Percentiles rank a stretch among this genome's conserved stretches.
Evolutionary conservation across 2,797 vertebrate genomes (phyloP).

Genomic region (Parambassis ranga): DNA sequence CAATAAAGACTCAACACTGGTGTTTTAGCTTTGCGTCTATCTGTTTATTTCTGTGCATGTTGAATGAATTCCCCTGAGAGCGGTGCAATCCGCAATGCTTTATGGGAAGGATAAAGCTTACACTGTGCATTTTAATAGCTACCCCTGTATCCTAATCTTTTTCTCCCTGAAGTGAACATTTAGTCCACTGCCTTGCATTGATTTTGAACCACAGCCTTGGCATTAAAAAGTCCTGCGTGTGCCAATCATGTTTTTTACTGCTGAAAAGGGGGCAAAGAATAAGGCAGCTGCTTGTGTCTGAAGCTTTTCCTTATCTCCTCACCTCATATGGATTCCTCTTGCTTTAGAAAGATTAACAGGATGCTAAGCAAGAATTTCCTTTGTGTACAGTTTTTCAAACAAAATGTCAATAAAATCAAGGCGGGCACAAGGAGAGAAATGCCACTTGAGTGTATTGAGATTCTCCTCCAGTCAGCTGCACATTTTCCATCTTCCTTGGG

Average conservation of each 20-base stretch:
- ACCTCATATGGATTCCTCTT: constrained; percentile 61
- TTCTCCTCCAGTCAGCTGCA: constrained; percentile 37
- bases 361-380: constrained; percentile 61
- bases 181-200: constrained; percentile 52
- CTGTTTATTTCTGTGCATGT: constrained; percentile 57
- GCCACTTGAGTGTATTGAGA: constrained; percentile 48
- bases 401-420: constrained; percentile 68
- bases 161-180: constrained; percentile 60
- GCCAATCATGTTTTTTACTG: constrained; percentile 62
- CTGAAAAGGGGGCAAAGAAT: constrained; percentile 40
- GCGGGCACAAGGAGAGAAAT: constrained; percentile 31
- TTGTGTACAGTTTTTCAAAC: constrained; percentile 60
- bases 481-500: constrained; percentile 48
- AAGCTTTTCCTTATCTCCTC: constrained; percentile 61
- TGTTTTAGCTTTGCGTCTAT: constrained; percentile 68
- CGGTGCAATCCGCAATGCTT: constrained; percentile 44
- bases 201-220: constrained; percentile 56
- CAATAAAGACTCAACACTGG: constrained; percentile 80
- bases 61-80: constrained; percentile 49
- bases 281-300: constrained; percentile 35
- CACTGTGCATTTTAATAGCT: constrained; percentile 67
- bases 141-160: constrained; percentile 58
- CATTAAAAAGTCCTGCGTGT: constrained; percentile 50
- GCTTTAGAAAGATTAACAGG: constrained; percentile 60
- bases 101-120: constrained; percentile 64